Evolutionary conservation across 2,888 invertebrate species (phyloP), one percentile per base, ranked within the genome.

Genomic region (Hydriomena furcata): DNA sequence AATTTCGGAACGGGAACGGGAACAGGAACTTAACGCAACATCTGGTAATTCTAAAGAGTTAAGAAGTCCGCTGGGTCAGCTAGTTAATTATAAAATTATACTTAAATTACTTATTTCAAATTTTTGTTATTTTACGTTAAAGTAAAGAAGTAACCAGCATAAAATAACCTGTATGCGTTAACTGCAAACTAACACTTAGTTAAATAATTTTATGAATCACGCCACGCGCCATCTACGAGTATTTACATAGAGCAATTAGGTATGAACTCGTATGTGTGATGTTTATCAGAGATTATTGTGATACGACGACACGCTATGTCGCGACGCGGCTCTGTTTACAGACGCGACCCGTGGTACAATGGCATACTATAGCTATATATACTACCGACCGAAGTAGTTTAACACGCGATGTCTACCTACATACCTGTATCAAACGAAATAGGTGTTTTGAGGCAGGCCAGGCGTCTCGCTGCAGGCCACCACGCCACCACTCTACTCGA

Each of bases 321-420:
- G 61, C 58, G 56, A 55, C 59, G 61, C 61, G 58, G 61, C 55
- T 63, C 58, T 76, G 79, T 79, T 81, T 77, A 77, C 75, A 74
- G 68, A 72, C 71, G 60, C 65, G 58, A 61, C 49, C 13, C 42
- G 44, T 54, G 51, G 35, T 55, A 55, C 32, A 45, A 32, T 34
- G 24, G 24, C 7, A 31, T 36, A 44, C 11, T 30, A 21, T 45
- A 53, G 12, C 11, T n/a, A n/a, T n/a, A n/a, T n/a, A n/a, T n/a
- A n/a, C n/a, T n/a, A n/a, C 37, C 37, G 42, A 44, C 41, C 47
- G 51, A 44, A 25, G 37, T 32, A 34, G 40, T 51, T 47, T 48
- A 45, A 43, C 56, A 61, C 59, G 58, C 59, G 40, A 60, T 47
- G 35, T 24, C 51, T 45, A 40, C 2, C n/a, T 44, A 28, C 28